phyloP scores from a whole-genome alignment of 2,888 invertebrate genomes.

The Caenorhabditis drosophilae region DNA sequence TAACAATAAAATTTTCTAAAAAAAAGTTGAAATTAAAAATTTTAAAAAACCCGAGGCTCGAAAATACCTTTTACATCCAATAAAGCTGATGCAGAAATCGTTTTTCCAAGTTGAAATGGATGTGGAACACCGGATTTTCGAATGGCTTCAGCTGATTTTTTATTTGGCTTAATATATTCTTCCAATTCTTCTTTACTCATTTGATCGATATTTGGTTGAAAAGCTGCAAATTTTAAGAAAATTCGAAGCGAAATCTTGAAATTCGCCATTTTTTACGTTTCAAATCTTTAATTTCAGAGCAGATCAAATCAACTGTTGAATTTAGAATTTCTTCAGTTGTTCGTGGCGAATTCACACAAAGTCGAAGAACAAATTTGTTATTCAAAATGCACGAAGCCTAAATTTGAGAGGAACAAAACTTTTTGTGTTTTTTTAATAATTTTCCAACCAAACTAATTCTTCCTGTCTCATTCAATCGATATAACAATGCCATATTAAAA shows the following conservation, averaged over 20 bases:
- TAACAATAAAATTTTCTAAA: no score
- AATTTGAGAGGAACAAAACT: neutral
- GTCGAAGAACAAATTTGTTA: constrained; percentile 17
- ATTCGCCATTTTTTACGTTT: constrained; percentile 5
- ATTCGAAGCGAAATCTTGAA: neutral
- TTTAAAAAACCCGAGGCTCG: no score
- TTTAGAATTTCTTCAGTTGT: constrained; percentile 29
- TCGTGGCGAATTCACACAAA: constrained; percentile 28
- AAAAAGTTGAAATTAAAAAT: no score
- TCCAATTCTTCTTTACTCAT: neutral
- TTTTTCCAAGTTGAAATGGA: neutral
- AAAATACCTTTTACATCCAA: no score
- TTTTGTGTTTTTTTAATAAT: constrained; percentile 1
- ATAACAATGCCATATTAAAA: constrained; percentile 24
- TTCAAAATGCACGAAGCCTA: constrained; percentile 27
- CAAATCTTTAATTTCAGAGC: constrained; percentile 12
- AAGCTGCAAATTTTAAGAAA: neutral
- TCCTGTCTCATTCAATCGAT: constrained; percentile 28
- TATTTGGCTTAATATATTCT: neutral
- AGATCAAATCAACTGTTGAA: constrained; percentile 18
- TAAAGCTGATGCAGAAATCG: no score
- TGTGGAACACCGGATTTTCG: neutral
- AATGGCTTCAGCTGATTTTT: neutral
- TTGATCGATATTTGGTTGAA: neutral
- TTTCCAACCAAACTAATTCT: constrained; percentile 18